Base-by-base conservation (phyloP, 2,888 invertebrate genomes). In the Drosophila atripex region DNA sequence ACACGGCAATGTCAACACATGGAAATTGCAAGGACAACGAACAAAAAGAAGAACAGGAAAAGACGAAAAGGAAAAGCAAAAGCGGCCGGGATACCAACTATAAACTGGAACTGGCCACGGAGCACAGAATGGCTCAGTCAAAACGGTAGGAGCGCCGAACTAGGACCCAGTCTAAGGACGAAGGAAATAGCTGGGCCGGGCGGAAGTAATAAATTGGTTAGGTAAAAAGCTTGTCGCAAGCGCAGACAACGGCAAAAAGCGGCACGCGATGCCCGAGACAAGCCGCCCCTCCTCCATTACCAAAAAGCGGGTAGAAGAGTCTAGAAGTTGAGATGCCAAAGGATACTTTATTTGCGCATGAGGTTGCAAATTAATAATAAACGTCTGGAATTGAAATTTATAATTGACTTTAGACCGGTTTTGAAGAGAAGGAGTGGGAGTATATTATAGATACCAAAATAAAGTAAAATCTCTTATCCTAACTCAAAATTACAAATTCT, bases 161-260 rank as follows among this genome's bases (percentile, higher is more conserved):
- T 54, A 58, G 45, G 50, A 58, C 51, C 35, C 39, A 16, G 61
- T 49, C 45, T 21, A 43, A 23, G 25, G 32, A 23, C 25, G 28
- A 52, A 30, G 16, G 38, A 21, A n/a, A 18, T 50, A 49, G 52
- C 45, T 59, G 38, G 41, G 52, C 46, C 46, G 63, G 58, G 66
- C 80, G 86, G 86, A 86, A 83, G 86, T 76, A 83, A 83, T 83
- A 83, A 83, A 83, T 83, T 83, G 80, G 82, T 86, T 86, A 80
- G 80, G 77, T 80, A 85, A 83, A 83, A 83, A 82, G 82, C 86
- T 83, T 78, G 86, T 86, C 76, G 77, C 61, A 76, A 78, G 77
- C 77, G 80, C 64, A 80, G 82, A 84, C 80, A 75, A 71, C 64
- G 53, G 46, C 41, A 70, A 54, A 70, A 72, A 46, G 64, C 73